phyloP scores from a whole-genome alignment of 2,797 vertebrate genomes.

The Dendrocincla tyrannina region DNA sequence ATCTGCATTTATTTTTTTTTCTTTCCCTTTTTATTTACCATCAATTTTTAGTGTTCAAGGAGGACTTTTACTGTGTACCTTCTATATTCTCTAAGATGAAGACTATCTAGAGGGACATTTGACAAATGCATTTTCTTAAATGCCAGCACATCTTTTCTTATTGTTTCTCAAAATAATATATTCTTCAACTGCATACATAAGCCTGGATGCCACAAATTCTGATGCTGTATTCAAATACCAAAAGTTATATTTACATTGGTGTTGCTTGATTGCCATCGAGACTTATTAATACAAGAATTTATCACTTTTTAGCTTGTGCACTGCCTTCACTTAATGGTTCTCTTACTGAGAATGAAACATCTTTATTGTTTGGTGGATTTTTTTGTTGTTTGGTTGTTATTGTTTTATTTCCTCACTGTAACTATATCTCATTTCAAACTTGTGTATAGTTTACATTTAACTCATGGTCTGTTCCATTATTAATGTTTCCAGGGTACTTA shows the following conservation, averaged over 20 bases:
- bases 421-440: neutral
- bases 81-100: neutral
- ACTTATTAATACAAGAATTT: neutral
- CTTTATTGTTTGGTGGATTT: neutral
- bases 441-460: neutral
- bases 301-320: neutral
- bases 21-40: neutral
- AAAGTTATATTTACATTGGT: neutral
- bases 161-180: neutral
- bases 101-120: neutral
- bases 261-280: neutral
- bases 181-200: neutral
- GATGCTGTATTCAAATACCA: neutral
- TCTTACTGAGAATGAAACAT: neutral
- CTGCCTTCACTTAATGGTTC: neutral
- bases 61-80: neutral
- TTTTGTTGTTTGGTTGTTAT: neutral
- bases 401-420: neutral
- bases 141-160: neutral
- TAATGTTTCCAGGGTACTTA: neutral
- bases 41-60: neutral
- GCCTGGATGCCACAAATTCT: neutral
- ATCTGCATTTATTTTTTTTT: too few species aligned
- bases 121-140: neutral
- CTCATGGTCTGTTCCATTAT: neutral